Conservation (phyloP, 1,140 invertebrate species). For the Mya arenaria region DNA sequence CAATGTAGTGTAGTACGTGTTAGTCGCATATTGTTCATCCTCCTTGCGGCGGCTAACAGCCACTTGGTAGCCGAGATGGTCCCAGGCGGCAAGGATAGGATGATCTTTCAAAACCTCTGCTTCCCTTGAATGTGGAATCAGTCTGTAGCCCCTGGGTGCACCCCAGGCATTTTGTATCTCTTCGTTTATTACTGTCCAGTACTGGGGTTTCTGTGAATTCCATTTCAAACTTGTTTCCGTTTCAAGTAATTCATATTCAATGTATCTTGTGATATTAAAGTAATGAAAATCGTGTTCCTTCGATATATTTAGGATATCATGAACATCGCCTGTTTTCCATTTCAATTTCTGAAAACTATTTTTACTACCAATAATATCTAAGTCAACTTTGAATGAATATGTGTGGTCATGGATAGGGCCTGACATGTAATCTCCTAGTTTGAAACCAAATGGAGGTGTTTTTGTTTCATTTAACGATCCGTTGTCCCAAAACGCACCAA, state of each 20-base stretch:
- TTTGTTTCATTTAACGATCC: too few relatives aligned
- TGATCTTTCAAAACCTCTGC: conserved; percentile 19
- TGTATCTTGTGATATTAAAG: conserved; percentile 29
- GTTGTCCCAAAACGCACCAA: conserved; percentile 25
- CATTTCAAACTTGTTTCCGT: conserved; percentile 9
- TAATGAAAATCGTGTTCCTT: conserved; percentile 16
- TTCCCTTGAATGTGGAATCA: background rate
- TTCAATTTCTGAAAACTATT: conserved; percentile 64
- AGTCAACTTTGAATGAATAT: conserved; percentile 68
- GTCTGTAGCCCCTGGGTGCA: conserved; percentile 19
- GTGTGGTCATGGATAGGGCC: conserved; percentile 70
- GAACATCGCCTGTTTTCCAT: conserved; percentile 38
- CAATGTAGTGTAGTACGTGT: background rate
- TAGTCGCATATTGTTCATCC: conserved; percentile 21
- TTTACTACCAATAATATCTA: conserved; percentile 60
- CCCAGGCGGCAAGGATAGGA: conserved; percentile 27
- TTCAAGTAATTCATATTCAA: conserved; percentile 9
- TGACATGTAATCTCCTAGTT: conserved; percentile 38
- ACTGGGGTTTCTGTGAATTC: conserved; percentile 2
- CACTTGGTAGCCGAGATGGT: conserved; percentile 35
- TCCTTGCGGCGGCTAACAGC: conserved; percentile 33
- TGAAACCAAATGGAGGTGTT: conserved; percentile 68
- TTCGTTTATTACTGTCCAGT: conserved; percentile 39
- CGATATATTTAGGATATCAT: background rate
- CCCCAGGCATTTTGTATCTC: conserved; percentile 39